These are phyloP conservation scores for Ameiurus melas DNA, from an alignment of 2,113 vertebrate genomes.

Conservation along the genomic window DNA sequence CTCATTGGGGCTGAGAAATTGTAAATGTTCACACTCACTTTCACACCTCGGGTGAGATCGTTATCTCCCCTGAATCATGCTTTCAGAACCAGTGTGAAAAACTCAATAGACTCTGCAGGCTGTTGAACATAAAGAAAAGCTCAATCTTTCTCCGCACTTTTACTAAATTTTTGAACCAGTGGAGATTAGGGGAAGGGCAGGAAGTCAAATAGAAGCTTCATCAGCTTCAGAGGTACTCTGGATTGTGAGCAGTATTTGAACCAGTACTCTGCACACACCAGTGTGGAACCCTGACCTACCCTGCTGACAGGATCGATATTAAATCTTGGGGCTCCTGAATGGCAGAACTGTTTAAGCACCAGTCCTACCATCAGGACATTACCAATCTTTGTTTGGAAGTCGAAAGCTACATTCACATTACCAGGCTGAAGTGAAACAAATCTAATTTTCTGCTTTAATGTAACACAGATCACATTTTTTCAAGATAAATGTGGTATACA, in stretches of 20 bases:
- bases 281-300: neutral
- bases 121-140: conserved; percentile 3
- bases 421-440: neutral
- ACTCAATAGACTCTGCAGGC: conserved; percentile 22
- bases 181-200: neutral
- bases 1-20: conserved; percentile 21
- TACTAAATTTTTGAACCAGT: neutral
- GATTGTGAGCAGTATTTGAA: neutral
- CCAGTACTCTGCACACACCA: neutral
- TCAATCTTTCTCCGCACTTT: neutral
- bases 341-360: neutral
- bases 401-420: neutral
- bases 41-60: conserved; percentile 44
- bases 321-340: neutral
- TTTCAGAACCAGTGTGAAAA: conserved; percentile 34
- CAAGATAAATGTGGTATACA: neutral
- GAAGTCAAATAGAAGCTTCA: neutral
- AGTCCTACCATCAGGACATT: neutral
- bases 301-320: neutral
- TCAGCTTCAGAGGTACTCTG: neutral
- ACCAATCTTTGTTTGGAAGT: neutral
- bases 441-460: neutral
- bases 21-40: conserved; percentile 38
- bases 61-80: conserved; percentile 36
- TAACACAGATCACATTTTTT: neutral